Evolutionary conservation across 1,140 invertebrate species (phyloP).

Genomic region (Drosophila prosaltans): DNA sequence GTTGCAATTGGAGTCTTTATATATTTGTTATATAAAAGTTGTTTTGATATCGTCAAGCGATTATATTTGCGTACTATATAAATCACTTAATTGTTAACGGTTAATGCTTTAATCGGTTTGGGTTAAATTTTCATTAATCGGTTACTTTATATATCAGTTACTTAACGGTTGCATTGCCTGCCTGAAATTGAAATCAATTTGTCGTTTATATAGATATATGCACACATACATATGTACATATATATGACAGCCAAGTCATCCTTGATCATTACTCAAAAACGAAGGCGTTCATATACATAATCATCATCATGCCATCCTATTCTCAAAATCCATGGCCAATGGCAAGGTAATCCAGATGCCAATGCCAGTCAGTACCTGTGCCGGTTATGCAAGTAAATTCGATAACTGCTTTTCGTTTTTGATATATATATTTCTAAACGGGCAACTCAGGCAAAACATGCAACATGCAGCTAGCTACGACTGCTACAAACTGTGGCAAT

Average conservation of each 20-base stretch:
- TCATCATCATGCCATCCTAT: neutral
- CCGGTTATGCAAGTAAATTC: constrained; percentile 35
- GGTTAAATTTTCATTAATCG: neutral
- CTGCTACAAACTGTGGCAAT: constrained; percentile 61
- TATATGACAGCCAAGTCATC: constrained; percentile 14
- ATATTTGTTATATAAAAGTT: too few relatives aligned
- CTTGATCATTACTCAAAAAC: constrained; percentile 30
- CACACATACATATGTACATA: neutral
- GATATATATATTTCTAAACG: constrained; percentile 17
- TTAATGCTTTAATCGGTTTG: neutral
- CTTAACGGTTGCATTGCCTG: constrained; percentile 9
- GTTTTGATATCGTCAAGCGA: neutral
- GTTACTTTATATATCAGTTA: constrained; percentile 2
- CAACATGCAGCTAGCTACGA: constrained; percentile 21
- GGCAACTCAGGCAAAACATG: constrained; percentile 29
- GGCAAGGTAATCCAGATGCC: constrained; percentile 55
- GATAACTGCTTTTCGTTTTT: constrained; percentile 4
- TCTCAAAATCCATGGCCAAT: constrained; percentile 36
- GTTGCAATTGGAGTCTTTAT: too few relatives aligned
- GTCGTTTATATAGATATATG: neutral
- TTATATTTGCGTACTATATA: too few relatives aligned
- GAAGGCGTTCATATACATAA: constrained; percentile 11
- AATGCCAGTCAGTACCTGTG: constrained; percentile 20
- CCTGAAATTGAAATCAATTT: constrained; percentile 6
- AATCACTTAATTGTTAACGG: neutral